A percentile compares a stretch with the other conserved stretches of the same genome.
Evolutionary conservation across 2,888 invertebrate genomes (phyloP).

Genomic region (Cremastobaeus sp.): DNA sequence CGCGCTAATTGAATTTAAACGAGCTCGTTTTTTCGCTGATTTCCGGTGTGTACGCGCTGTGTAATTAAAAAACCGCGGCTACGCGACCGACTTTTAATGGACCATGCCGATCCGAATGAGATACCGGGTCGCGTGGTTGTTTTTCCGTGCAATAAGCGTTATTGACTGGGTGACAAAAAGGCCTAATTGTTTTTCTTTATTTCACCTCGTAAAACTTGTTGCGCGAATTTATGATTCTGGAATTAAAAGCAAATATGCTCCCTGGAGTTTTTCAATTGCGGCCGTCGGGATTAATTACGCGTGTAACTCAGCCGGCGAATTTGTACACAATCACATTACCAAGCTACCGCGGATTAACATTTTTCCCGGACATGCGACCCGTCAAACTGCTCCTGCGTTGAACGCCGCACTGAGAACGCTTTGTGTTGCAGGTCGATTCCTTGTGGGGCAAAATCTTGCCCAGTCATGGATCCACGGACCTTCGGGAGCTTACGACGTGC

Average conservation of each 20-base stretch:
- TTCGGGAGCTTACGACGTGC: conserved; percentile 81
- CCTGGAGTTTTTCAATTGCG: neutral
- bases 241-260: conserved; percentile 9
- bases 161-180: conserved; percentile 13
- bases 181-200: neutral
- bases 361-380: too few relatives aligned
- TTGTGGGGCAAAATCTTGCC: conserved; percentile 92
- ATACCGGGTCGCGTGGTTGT: conserved; percentile 9
- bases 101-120: conserved; percentile 10
- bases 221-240: conserved; percentile 4
- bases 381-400: too few relatives aligned
- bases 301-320: too few relatives aligned
- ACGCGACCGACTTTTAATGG: conserved; percentile 4
- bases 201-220: conserved; percentile 5
- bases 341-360: too few relatives aligned
- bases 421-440: conserved; percentile 85
- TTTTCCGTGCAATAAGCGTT: conserved; percentile 16
- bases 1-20: conserved; percentile 7
- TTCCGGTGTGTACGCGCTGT: neutral
- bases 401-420: too few relatives aligned
- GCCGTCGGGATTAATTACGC: too few relatives aligned
- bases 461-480: conserved; percentile 88
- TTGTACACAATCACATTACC: too few relatives aligned
- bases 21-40: conserved; percentile 3
- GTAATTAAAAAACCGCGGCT: conserved; percentile 6